These are phyloP conservation scores for Microplitis deprimator DNA, from an alignment of 2,888 invertebrate genomes.

Conservation along the genomic window DNA sequence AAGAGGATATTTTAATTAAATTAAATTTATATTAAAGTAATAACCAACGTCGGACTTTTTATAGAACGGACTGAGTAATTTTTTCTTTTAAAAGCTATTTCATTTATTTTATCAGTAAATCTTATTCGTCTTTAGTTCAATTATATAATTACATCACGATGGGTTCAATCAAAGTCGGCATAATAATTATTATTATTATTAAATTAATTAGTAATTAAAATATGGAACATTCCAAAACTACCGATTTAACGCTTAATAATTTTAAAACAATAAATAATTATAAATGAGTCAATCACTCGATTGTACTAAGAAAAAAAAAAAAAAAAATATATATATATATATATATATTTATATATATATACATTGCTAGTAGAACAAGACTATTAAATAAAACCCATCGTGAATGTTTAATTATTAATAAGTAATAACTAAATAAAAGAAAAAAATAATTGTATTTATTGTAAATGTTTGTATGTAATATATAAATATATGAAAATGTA, in stretches of 20 bases:
- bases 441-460: constrained; percentile 61
- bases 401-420: constrained; percentile 38
- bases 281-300: neutral
- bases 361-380: neutral
- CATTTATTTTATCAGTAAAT: constrained; percentile 4
- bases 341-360: neutral
- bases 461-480: constrained; percentile 70
- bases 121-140: constrained; percentile 19
- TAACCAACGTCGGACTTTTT: neutral
- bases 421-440: constrained; percentile 9
- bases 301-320: neutral
- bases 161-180: constrained; percentile 7
- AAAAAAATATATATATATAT: neutral
- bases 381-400: constrained; percentile 39
- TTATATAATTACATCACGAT: constrained; percentile 11
- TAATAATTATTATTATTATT: neutral
- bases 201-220: neutral
- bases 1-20: neutral
- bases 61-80: constrained; percentile 1
- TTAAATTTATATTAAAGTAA: neutral
- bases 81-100: neutral
- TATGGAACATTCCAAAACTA: constrained; percentile 20
- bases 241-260: constrained; percentile 15
- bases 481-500: constrained; percentile 69
- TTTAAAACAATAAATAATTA: constrained; percentile 10